Base-by-base conservation (phyloP, 2,113 vertebrate genomes). In the Chascanopsetta lugubris region DNA sequence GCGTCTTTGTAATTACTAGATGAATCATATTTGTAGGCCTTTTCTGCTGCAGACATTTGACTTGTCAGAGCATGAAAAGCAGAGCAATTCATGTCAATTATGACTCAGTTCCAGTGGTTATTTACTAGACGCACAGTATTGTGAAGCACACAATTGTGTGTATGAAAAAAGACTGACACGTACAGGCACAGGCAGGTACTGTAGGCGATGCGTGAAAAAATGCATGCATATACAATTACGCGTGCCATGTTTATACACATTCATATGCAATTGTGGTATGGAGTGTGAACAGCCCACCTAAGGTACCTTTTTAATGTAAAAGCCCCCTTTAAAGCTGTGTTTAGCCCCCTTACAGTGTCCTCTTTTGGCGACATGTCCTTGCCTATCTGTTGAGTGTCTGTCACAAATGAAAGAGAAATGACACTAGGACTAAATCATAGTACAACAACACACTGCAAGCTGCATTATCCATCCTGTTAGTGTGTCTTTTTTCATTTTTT, bases 1-100 rank as follows among this genome's bases (percentile, higher is more conserved):
- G 38, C 60, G 46, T 34, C 13, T 59, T 30, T 4, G 34, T 6
- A 11, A 15, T 38, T 38, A 5, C 15, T 5, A 17, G 7, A 46
- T 46, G 38, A 12, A n/a, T 42, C 17, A 42, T 40, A 40, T 47
- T 68, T 21, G n/a, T 15, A 5, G 32, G 18, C 17, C 7, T 22
- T 40, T 50, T 43, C 46, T 21, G 30, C 20, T 20, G 15, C 8
- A 30, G 27, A 59, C 27, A 42, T 54, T 43, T 69, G 42, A 63
- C 12, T 17, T 13, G 12, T 34, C 15, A 13, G 7, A 1, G 18
- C 11, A 34, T 11, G 15, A 11, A 17, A 50, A 61, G 17, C 36
- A 4, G n/a, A 43, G 53, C 6, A n/a, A 43, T 43, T 30, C 13
- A 24, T 46, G 45, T 38, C 18, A 49, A 56, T 25, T 20, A 42